A percentile compares a stretch with the other conserved stretches of the same genome.
These are phyloP conservation scores for Danaus melanippus DNA, from an alignment of 1,140 invertebrate genomes.

Conservation along the genomic window DNA sequence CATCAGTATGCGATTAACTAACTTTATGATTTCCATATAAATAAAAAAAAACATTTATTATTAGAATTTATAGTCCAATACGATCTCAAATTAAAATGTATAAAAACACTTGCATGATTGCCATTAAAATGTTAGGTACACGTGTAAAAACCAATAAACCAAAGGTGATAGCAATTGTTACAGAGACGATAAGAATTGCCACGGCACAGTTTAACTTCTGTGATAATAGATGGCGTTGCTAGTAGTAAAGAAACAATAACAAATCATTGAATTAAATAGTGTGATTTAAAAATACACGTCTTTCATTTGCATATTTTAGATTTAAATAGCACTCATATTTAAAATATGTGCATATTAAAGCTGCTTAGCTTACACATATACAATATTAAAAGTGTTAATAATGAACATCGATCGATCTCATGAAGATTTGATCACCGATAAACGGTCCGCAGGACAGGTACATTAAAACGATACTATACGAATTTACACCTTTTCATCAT, in stretches of 20 bases:
- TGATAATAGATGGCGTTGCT: constrained; percentile 37
- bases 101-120: constrained; percentile 14
- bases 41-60: background rate
- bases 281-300: constrained; percentile 14
- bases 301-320: background rate
- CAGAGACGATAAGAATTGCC: constrained; percentile 18
- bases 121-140: constrained; percentile 18
- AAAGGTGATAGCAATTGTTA: constrained; percentile 19
- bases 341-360: too few relatives aligned
- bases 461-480: constrained; percentile 45
- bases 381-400: too few relatives aligned
- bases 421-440: constrained; percentile 41
- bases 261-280: background rate
- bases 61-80: background rate
- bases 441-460: constrained; percentile 33
- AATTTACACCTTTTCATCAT: constrained; percentile 41
- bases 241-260: constrained; percentile 1
- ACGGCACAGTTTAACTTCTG: constrained; percentile 5
- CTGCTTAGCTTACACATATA: too few relatives aligned
- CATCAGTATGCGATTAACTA: too few relatives aligned
- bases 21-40: too few relatives aligned
- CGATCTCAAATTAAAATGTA: constrained; percentile 8
- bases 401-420: too few relatives aligned
- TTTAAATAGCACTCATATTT: too few relatives aligned
- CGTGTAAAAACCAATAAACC: constrained; percentile 27